A percentile compares a stretch with the other conserved stretches of the same genome.
These are phyloP conservation scores for Caradrina kadenii DNA, from an alignment of 2,888 invertebrate species.

Conservation along the genomic window DNA sequence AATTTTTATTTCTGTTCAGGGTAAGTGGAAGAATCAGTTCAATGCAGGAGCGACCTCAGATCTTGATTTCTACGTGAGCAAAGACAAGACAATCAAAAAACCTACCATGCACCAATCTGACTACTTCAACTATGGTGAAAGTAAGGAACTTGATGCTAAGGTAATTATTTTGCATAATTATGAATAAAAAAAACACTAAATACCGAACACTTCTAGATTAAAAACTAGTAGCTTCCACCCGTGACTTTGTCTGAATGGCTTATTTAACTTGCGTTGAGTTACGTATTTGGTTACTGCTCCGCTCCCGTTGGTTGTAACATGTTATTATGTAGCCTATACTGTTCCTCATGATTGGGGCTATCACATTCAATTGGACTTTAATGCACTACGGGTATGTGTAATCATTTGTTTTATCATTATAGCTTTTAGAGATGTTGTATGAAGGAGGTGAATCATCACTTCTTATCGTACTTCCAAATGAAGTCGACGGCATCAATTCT, in stretches of 20 bases:
- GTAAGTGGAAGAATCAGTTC: slow-evolving; percentile 93
- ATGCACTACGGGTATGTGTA: not conserved
- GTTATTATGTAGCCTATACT: too few relatives aligned
- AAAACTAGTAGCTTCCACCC: not conserved
- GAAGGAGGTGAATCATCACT: slow-evolving; percentile 92
- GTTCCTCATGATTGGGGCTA: too few relatives aligned
- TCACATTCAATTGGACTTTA: too few relatives aligned
- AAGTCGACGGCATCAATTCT: slow-evolving; percentile 91
- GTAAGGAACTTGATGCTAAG: slow-evolving; percentile 78
- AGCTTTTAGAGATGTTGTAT: slow-evolving; percentile 94
- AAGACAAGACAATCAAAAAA: slow-evolving; percentile 89
- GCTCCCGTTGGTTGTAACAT: too few relatives aligned
- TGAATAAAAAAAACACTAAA: not conserved
- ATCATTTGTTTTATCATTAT: slow-evolving; percentile 45
- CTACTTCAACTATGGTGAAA: slow-evolving; percentile 81
- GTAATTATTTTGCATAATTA: slow-evolving; percentile 59
- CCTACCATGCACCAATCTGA: slow-evolving; percentile 92
- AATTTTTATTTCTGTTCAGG: slow-evolving; percentile 73
- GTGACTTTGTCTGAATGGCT: too few relatives aligned
- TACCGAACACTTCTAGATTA: not conserved
- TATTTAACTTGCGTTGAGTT: too few relatives aligned
- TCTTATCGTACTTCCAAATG: slow-evolving; percentile 93
- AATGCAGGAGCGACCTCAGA: slow-evolving; percentile 86
- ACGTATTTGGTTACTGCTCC: too few relatives aligned
- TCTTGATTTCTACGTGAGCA: slow-evolving; percentile 91